Evolutionary conservation across 2,113 vertebrate genomes (phyloP), one percentile per base, ranked within the genome.

Genomic region (Eonycteris spelaea): DNA sequence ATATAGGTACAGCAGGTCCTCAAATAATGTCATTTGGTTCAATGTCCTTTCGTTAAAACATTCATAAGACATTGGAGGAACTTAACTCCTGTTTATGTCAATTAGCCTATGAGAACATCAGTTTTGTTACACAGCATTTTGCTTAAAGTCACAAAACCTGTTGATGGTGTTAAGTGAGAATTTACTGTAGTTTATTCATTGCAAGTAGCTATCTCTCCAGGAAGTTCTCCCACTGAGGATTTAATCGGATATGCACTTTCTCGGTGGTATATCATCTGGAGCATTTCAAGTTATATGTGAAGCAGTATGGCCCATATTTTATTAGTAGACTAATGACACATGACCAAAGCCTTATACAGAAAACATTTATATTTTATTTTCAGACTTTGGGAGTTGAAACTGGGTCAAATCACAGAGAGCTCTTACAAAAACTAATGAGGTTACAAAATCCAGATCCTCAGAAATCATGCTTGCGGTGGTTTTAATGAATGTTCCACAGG

Each of bases 321-420:
- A 91, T 98, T 78, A 93, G 91, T 45, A 82, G 90, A 75, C 65
- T 83, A 86, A 95, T 86, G 95, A 95, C 73, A 87, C 70, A 89
- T 89, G 90, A 86, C 79, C 63, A 90, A 43, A 91, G 95, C 78
- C 65, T 97, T 65, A 68, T 67, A 75, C 53, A 84, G 95, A 96
- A 96, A 95, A 94, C 26, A 95, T 95, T 96, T 89, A 87, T 86
- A 59, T 96, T 95, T 98, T 96, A 96, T 95, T 97, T 97, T 90
- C 93, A 91, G 91, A 95, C 33, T 86, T 83, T 73, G 83, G 53
- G 74, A 80, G 86, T 90, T 89, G 94, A 96, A 97, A 97, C 89
- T 97, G 83, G 97, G 97, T 97, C 97, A 97, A 80, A 97, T 96
- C 93, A 77, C 96, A 96, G 96, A 78, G 78, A 83, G 93, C 74